Conservation (phyloP, 2,888 invertebrate species). For the Lasioglossum morio region DNA sequence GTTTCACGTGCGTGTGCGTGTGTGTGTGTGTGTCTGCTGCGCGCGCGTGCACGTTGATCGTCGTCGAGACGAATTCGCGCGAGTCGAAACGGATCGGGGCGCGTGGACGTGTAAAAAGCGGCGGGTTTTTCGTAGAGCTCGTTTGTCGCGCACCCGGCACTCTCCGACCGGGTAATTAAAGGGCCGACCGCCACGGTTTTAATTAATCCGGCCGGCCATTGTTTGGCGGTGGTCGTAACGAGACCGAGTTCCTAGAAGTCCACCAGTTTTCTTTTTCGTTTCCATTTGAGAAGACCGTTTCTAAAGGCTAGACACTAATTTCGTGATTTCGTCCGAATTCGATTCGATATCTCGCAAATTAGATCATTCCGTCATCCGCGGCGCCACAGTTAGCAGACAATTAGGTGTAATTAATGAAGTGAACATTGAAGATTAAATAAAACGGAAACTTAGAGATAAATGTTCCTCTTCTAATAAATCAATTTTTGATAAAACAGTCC, state of each 20-base stretch:
- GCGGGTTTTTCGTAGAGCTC: not conserved
- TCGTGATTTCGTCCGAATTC: not conserved
- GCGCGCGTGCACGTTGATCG: not conserved
- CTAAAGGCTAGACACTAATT: not conserved
- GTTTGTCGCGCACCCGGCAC: slow-evolving; percentile 23
- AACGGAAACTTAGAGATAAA: too few relatives aligned
- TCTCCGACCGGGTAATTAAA: slow-evolving; percentile 23
- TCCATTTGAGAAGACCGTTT: not conserved
- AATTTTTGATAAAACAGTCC: not conserved
- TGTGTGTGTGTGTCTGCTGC: not conserved
- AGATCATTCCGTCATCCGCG: not conserved
- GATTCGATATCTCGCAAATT: not conserved
- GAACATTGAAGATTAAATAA: not conserved
- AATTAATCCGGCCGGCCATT: slow-evolving; percentile 18
- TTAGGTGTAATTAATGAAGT: not conserved
- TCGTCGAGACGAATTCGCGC: slow-evolving; percentile 7
- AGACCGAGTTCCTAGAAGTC: not conserved
- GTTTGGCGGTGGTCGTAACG: slow-evolving; percentile 4
- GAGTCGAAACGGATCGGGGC: slow-evolving; percentile 17
- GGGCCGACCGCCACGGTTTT: slow-evolving; percentile 2
- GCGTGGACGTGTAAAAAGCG: slow-evolving; percentile 32
- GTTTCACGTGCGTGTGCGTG: slow-evolving; percentile 19
- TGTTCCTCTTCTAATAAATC: too few relatives aligned
- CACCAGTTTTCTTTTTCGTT: not conserved
- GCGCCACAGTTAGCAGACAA: not conserved